Conservation (phyloP, 2,113 vertebrate genomes). For the Tragelaphus imberbis region DNA sequence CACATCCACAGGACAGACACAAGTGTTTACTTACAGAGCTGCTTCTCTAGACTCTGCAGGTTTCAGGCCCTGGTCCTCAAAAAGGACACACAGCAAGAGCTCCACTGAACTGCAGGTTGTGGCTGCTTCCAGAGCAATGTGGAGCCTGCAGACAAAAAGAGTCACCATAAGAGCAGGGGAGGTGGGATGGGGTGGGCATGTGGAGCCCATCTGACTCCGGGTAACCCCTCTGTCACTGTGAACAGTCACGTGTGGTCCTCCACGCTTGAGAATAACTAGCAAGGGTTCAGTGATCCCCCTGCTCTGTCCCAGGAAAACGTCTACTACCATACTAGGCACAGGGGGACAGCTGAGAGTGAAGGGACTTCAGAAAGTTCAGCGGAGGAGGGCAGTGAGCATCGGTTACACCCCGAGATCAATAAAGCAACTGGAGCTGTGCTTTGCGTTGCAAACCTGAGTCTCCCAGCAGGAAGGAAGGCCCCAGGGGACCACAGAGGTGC, state of each 20-base stretch:
- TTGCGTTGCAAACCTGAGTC: too few relatives aligned
- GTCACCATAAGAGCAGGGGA: not conserved
- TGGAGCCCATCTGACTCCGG: not conserved
- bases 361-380: not conserved
- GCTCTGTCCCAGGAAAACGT: not conserved
- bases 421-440: not conserved
- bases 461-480: not conserved
- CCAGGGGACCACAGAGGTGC: not conserved
- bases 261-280: not conserved
- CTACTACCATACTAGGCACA: not conserved
- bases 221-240: not conserved
- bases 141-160: not conserved
- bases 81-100: not conserved
- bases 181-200: too few relatives aligned
- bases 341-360: not conserved
- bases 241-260: accelerated
- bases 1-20: not conserved
- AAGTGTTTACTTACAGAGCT: not conserved
- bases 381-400: not conserved
- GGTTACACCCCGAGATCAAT: not conserved
- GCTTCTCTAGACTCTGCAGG: not conserved
- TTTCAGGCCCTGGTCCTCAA: not conserved
- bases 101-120: not conserved
- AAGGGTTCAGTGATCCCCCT: too few relatives aligned
- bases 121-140: not conserved